Percentiles rank a stretch among this genome's conserved stretches.
Evolutionary conservation across 1,140 invertebrate species (phyloP).

Genomic region (Saxidomus purpurata): DNA sequence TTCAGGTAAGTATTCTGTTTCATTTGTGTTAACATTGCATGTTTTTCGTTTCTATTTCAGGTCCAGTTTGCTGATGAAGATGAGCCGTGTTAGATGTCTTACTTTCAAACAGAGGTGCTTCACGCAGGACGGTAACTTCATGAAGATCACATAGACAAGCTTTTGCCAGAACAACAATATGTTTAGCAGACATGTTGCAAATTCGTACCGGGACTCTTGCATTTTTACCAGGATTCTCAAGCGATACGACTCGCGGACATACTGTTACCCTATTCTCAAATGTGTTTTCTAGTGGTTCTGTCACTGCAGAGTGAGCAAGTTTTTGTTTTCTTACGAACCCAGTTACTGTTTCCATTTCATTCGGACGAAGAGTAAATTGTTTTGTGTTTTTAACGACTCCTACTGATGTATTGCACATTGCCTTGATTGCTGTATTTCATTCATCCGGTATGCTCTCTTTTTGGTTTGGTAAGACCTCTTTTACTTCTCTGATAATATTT

Average conservation of each 20-base stretch:
- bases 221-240: background rate
- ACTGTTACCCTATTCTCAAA: background rate
- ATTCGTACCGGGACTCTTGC: conserved; percentile 1
- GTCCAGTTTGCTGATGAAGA: background rate
- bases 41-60: background rate
- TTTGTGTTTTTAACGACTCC: background rate
- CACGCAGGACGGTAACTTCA: conserved; percentile 15
- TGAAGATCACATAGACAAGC: background rate
- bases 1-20: background rate
- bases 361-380: background rate
- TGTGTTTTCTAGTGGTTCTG: background rate
- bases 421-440: background rate
- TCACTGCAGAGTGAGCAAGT: background rate
- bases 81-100: too few relatives aligned
- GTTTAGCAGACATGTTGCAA: conserved; percentile 23
- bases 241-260: background rate
- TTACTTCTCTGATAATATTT: background rate
- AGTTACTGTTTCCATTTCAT: conserved; percentile 1
- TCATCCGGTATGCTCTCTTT: background rate
- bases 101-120: background rate
- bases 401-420: background rate
- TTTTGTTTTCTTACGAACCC: background rate
- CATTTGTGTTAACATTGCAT: background rate
- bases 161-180: background rate
- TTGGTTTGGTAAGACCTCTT: background rate